Base-by-base conservation (phyloP, 2,797 vertebrate species). In the Ficedula albicollis region DNA sequence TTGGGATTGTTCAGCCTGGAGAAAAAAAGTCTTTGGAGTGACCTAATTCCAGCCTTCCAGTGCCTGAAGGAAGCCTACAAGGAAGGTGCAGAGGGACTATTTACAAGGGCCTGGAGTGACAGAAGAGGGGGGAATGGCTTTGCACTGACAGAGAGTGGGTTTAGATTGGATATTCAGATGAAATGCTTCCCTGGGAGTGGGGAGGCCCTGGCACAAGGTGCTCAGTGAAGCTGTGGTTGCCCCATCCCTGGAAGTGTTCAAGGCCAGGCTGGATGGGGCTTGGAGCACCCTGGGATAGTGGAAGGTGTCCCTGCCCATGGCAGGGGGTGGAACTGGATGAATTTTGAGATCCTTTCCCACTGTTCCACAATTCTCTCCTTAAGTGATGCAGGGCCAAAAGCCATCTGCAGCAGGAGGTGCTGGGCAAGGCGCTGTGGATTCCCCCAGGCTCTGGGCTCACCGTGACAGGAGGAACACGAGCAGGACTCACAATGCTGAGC, bases 201-300 rank as follows among this genome's bases (percentile, higher is more conserved):
- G 0, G 13, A 52, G 38, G n/a, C n/a, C 15, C 27, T 38, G n/a
- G 34, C 39, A 82, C 18, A 29, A 26, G 5, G 0, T 46, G 17
- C 26, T 29, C 23, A 38, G 64, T 27, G 44, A 8, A 77, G 25
- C 38, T 34, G 8, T 29, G 64, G 34, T 44, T 52, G 4, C 18
- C 9, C 22, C 44, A 55, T 25, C 41, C 48, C 5, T 64, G 21
- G 30, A 39, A 39, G 13, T 27, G 17, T 5, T 30, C 66, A 34
- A 72, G 26, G 8, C 30, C 66, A 41, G 11, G 13, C 0, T 52
- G 51, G n/a, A 58, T 1, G 1, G 13, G 8, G 30, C 18, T 64
- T 56, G 34, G 52, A 52, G 15, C 39, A 64, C 0, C 66, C 30
- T 78, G 66, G 15, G 8, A 0, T 1, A 15, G 13, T 8, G 15